A percentile compares a stretch with the other conserved stretches of the same genome.
Evolutionary conservation across 92 coral and sea anemone genomes (phyloP).

Genomic region (Micromussa lordhowensis): DNA sequence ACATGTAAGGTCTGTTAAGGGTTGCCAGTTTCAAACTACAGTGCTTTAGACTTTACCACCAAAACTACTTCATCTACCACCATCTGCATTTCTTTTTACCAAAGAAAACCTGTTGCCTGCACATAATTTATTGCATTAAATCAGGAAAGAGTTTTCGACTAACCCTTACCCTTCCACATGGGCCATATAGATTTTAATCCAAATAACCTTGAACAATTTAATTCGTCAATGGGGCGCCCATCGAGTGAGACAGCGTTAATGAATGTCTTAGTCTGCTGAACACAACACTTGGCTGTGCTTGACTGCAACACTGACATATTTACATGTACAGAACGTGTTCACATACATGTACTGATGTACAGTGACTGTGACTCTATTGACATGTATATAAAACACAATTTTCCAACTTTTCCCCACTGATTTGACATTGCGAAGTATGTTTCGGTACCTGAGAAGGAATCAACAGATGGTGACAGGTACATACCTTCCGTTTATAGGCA

Average conservation of each 20-base stretch:
- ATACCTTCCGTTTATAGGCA: not conserved
- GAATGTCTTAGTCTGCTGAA: not conserved
- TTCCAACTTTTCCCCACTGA: constrained; percentile 8
- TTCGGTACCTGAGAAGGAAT: not conserved
- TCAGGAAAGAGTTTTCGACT: too few relatives aligned
- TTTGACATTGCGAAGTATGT: not conserved
- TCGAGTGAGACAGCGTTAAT: not conserved
- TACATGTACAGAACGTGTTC: not conserved
- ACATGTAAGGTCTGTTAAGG: too few relatives aligned
- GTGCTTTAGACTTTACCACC: too few relatives aligned
- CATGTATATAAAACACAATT: not conserved
- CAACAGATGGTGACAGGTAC: constrained; percentile 1
- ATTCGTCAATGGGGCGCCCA: too few relatives aligned
- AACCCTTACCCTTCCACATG: too few relatives aligned
- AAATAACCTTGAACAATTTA: not conserved
- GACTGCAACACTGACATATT: constrained; percentile 4
- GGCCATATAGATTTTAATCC: not conserved
- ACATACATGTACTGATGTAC: too few relatives aligned
- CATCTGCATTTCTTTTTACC: too few relatives aligned
- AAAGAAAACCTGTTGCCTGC: too few relatives aligned
- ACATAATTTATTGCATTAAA: too few relatives aligned
- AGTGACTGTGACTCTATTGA: too few relatives aligned
- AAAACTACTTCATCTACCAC: too few relatives aligned
- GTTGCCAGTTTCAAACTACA: too few relatives aligned
- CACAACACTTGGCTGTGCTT: not conserved